Evolutionary conservation across 2,113 vertebrate species (phyloP).

Genomic region (Labrus mixtus): DNA sequence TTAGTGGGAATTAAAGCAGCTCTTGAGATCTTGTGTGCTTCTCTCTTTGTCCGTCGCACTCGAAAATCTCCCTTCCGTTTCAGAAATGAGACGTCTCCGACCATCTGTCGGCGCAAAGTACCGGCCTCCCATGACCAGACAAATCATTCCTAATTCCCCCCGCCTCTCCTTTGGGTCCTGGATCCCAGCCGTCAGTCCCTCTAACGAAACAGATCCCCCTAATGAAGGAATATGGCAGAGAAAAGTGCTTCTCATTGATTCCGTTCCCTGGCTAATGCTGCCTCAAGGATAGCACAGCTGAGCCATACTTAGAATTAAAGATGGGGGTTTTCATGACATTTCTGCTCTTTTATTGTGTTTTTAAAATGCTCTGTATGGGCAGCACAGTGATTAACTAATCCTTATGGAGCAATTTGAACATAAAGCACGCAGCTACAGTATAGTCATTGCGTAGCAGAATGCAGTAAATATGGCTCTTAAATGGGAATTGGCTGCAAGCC

Average conservation of each 20-base stretch:
- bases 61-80: conserved; percentile 52
- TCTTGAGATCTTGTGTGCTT: conserved; percentile 37
- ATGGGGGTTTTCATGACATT: conserved; percentile 31
- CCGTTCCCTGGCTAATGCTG: conserved; percentile 59
- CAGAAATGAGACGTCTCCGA: conserved; percentile 67
- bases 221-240: conserved; percentile 70
- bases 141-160: conserved; percentile 63
- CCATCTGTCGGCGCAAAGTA: conserved; percentile 66
- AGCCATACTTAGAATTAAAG: conserved; percentile 62
- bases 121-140: conserved; percentile 54
- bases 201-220: conserved; percentile 58
- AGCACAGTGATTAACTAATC: conserved; percentile 33
- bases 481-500: conserved; percentile 48
- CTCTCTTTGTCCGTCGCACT: conserved; percentile 44
- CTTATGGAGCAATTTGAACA: conserved; percentile 36
- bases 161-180: conserved; percentile 43
- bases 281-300: conserved; percentile 64
- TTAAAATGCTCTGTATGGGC: conserved; percentile 27
- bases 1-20: conserved; percentile 44
- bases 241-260: conserved; percentile 66
- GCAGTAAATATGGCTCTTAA: conserved; percentile 54
- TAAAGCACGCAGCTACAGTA: conserved; percentile 19
- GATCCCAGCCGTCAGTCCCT: conserved; percentile 42
- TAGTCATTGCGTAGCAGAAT: conserved; percentile 32
- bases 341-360: conserved; percentile 32